Evolutionary conservation across 2,888 invertebrate genomes (phyloP), one percentile per base, ranked within the genome.

Genomic region (Temnothorax rugatulus): DNA sequence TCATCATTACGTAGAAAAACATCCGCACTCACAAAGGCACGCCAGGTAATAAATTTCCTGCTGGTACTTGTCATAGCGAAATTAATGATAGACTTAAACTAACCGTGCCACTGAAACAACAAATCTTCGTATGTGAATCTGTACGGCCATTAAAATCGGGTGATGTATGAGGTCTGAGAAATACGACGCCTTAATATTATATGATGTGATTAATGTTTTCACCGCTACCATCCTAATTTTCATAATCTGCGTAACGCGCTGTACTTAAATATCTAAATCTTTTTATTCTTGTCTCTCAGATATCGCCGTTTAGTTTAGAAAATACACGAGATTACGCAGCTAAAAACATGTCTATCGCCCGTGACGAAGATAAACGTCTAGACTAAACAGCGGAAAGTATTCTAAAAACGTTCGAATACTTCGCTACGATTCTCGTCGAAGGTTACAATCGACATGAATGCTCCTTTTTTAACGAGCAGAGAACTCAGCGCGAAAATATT

Each of bases 71-170:
- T 77, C 73, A 68, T 59, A 54, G 52, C 44, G 38, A 77, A 82
- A 83, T 85, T 81, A 87, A 87, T 83, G 79, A 81, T 52, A 38
- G 52, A 44, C 57, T 84, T 44, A 61, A 83, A 76, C 52, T 87
- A 79, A 71, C 69, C 69, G 15, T 74, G 59, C 61, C 61, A 47
- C n/a, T 50, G 73, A 84, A 68, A 82, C 57, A 83, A 82, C 86
- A 81, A 84, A 84, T 82, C 84, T 74, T 82, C 50, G 68, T 64
- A 41, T 21, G 77, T 41, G 82, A 66, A 66, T 83, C 82, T 68
- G 38, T 68, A 50, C 41, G 59, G 38, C 82, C 34, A 73, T 83
- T 83, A 59, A 66, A 66, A 59, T 66, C 38, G 57, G 11, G 41
- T 75, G 77, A 68, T 76, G 29, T 47, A 75, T 52, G 76, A 59